Conservation (phyloP, 2,888 invertebrate genomes). For the Zelleria hepariella region DNA sequence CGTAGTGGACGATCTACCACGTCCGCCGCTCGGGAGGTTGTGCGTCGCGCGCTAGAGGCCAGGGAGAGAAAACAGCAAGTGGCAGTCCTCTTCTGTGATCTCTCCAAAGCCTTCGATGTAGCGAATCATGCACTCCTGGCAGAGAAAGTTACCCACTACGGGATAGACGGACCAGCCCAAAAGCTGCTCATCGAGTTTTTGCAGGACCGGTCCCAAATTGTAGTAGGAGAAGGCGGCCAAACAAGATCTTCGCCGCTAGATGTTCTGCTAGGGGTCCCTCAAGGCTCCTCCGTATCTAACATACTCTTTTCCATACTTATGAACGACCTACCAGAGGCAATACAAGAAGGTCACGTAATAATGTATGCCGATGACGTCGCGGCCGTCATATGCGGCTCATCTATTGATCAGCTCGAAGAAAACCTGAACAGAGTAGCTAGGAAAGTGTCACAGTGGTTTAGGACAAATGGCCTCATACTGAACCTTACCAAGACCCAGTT, state of each 20-base stretch:
- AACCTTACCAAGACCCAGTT: slow-evolving; percentile 7
- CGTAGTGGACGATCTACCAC: slow-evolving; percentile 6
- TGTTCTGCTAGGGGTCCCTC: slow-evolving; percentile 1
- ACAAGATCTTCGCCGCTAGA: not conserved
- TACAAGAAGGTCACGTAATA: not conserved
- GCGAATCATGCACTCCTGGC: slow-evolving; percentile 6
- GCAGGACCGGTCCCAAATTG: not conserved
- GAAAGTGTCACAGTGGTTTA: slow-evolving; percentile 5
- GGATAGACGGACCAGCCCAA: not conserved
- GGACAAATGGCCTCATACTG: slow-evolving; percentile 2
- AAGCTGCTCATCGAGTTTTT: no score
- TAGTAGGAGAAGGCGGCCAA: not conserved
- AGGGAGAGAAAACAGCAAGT: slow-evolving; percentile 3
- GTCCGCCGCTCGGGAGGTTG: slow-evolving; percentile 1
- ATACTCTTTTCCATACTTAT: slow-evolving; percentile 3
- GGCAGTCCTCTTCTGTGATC: no score
- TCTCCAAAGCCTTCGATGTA: slow-evolving; percentile 10
- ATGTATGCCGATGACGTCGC: slow-evolving; percentile 11
- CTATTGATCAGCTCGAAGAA: not conserved
- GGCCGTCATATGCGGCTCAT: not conserved
- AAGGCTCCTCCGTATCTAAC: slow-evolving; percentile 7
- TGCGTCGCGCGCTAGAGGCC: not conserved
- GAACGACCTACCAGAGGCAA: slow-evolving; percentile 7
- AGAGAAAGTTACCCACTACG: slow-evolving; percentile 4
- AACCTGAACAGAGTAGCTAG: not conserved